phyloP scores from a whole-genome alignment of 2,113 vertebrate genomes.

The Todiramphus saurophagus region DNA sequence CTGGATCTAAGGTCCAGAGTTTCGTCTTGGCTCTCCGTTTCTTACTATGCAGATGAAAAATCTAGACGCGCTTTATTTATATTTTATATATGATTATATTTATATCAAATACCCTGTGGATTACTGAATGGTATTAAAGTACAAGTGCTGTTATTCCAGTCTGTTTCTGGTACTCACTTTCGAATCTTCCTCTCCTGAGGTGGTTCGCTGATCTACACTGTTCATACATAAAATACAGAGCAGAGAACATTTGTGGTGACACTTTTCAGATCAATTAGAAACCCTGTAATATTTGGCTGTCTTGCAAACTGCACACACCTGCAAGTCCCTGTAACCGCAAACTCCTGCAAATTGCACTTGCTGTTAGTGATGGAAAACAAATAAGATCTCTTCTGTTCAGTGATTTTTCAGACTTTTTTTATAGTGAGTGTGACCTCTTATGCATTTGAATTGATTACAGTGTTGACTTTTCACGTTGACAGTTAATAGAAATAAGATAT shows the following conservation, averaged over 20 bases:
- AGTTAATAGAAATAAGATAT: not conserved
- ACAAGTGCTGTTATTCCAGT: not conserved
- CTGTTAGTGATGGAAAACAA: not conserved
- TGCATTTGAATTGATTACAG: not conserved
- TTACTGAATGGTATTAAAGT: not conserved
- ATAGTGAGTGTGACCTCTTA: not conserved
- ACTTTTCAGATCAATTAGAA: not conserved
- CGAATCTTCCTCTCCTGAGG: not conserved
- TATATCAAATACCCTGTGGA: not conserved
- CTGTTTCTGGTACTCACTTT: not conserved
- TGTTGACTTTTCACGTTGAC: not conserved
- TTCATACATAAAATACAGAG: not conserved
- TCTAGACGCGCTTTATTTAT: not conserved
- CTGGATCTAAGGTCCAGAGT: not conserved
- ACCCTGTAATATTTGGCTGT: not conserved
- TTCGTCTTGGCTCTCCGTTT: not conserved
- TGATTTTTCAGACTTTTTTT: not conserved
- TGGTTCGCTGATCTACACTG: not conserved
- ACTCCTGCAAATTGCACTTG: not conserved
- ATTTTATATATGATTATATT: not conserved
- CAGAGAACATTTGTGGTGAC: not conserved
- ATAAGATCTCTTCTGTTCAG: not conserved
- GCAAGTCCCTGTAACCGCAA: rapidly evolving
- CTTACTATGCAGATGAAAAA: not conserved
- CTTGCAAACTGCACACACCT: not conserved